Conservation (phyloP, 2,888 invertebrate genomes). For the Colletes collaris region DNA sequence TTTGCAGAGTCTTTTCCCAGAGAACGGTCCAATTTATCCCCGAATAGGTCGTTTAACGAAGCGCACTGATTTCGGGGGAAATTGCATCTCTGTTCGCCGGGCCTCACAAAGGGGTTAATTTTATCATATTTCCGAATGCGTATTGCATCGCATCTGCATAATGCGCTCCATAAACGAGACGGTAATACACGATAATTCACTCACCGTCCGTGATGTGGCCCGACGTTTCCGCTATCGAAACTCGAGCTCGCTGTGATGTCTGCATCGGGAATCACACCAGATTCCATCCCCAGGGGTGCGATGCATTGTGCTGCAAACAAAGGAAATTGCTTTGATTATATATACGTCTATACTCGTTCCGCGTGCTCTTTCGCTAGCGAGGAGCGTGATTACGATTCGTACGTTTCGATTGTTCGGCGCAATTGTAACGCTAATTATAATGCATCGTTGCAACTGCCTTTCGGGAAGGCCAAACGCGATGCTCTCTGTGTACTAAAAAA, state of each 20-base stretch:
- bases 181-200: conserved; percentile 66
- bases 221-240: conserved; percentile 93
- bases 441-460: neutral
- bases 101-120: conserved; percentile 57
- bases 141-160: conserved; percentile 59
- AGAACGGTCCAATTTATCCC: conserved; percentile 39
- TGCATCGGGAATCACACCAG: conserved; percentile 90
- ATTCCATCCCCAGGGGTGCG: conserved; percentile 93
- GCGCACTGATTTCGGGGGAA: conserved; percentile 47
- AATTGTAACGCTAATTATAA: conserved; percentile 34
- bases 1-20: conserved; percentile 21
- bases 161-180: conserved; percentile 63
- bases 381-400: conserved; percentile 31
- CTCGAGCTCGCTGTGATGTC: conserved; percentile 94
- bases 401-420: conserved; percentile 33
- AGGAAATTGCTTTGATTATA: conserved; percentile 70
- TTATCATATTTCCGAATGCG: conserved; percentile 66
- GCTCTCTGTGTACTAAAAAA: neutral
- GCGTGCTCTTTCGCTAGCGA: conserved; percentile 22
- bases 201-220: conserved; percentile 92
- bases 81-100: conserved; percentile 45
- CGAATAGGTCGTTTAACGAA: conserved; percentile 55
- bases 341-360: conserved; percentile 53
- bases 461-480: neutral
- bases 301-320: conserved; percentile 90